Evolutionary conservation across 2,113 vertebrate genomes (phyloP).

Genomic region (Zosterops borbonicus): DNA sequence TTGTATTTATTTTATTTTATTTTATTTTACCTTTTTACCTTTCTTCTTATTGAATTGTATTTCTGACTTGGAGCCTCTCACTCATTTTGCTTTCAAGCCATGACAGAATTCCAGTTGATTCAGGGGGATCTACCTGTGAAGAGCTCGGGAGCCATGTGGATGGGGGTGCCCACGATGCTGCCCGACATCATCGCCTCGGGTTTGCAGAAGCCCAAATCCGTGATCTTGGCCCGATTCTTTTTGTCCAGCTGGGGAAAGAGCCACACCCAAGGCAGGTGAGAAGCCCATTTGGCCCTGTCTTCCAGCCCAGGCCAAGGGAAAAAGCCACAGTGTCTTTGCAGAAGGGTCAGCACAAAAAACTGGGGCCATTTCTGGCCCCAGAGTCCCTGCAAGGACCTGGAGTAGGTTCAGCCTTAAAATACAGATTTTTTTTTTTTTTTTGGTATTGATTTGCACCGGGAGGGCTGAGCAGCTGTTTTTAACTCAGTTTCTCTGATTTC

Average conservation of each 20-base stretch:
- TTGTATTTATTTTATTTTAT: no score
- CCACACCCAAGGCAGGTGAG: neutral
- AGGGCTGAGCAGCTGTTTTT: neutral
- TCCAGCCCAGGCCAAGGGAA: no score
- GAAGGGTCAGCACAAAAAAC: no score
- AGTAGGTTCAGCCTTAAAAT: neutral
- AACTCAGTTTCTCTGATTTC: neutral
- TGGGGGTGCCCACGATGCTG: slow-evolving; percentile 97
- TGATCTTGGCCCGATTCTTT: slow-evolving; percentile 95
- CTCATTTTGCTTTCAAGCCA: no score
- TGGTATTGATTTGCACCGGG: rapidly evolving
- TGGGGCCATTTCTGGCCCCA: no score
- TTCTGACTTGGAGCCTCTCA: no score
- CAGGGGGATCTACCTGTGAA: slow-evolving; percentile 85
- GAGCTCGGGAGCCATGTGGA: slow-evolving; percentile 98
- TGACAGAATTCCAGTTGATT: neutral
- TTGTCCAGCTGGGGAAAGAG: slow-evolving; percentile 86
- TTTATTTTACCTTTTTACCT: no score
- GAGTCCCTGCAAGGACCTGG: no score
- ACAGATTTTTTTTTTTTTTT: neutral
- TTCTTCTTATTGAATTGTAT: no score
- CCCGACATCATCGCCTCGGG: slow-evolving; percentile 99
- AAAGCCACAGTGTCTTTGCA: no score
- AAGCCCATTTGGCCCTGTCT: neutral
- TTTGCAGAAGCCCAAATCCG: slow-evolving; percentile 97